phyloP scores from a whole-genome alignment of 2,113 vertebrate genomes.

The Hippopotamus amphibius region DNA sequence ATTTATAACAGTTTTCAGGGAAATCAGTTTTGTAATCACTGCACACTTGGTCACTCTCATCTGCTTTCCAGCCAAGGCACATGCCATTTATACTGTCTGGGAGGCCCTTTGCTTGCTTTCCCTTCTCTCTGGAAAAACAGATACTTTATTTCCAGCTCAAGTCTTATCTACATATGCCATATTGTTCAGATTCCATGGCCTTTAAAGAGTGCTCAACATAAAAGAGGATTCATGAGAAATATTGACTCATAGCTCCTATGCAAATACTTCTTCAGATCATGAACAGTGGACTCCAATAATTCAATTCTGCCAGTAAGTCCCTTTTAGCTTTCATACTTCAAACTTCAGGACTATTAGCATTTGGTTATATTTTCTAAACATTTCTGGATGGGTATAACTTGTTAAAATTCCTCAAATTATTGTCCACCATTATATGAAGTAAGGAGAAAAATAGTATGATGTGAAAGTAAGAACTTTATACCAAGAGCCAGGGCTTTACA shows the following conservation, averaged over 20 bases:
- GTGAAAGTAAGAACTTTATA: background rate
- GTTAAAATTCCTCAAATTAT: conserved; percentile 10
- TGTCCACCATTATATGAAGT: background rate
- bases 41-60: background rate
- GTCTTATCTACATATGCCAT: background rate
- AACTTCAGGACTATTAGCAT: background rate
- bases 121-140: background rate
- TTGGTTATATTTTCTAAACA: background rate
- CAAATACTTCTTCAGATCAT: background rate
- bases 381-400: background rate
- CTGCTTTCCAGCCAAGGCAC: background rate
- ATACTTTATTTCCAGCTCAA: conserved; percentile 14
- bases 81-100: background rate
- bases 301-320: background rate
- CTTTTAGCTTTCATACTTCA: background rate
- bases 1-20: background rate
- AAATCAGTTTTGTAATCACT: background rate
- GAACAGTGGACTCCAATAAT: background rate
- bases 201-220: background rate
- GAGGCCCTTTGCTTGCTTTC: background rate
- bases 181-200: background rate
- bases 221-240: background rate
- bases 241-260: background rate
- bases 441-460: background rate
- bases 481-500: background rate